Conservation (phyloP, 2,888 invertebrate genomes). For the Amiota mariae region DNA sequence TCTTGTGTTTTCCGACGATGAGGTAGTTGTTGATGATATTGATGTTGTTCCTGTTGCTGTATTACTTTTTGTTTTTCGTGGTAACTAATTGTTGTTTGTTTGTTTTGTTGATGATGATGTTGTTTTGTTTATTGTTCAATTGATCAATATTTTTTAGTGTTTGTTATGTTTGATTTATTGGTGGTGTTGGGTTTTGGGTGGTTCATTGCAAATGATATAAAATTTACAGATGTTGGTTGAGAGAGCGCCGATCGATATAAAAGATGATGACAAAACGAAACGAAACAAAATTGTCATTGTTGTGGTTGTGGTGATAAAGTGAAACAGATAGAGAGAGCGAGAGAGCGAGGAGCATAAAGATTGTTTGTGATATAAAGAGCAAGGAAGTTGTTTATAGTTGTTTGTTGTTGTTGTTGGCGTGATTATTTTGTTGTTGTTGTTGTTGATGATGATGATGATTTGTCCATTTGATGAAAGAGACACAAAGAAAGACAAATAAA, state of each 20-base stretch:
- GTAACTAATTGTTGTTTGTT: conserved; percentile 43
- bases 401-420: conserved; percentile 32
- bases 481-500: not conserved
- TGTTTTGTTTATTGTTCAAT: conserved; percentile 22
- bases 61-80: conserved; percentile 50
- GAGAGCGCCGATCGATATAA: too few species aligned
- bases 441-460: conserved; percentile 22
- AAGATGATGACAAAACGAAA: too few species aligned
- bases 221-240: too few species aligned
- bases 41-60: too few species aligned
- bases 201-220: conserved; percentile 5
- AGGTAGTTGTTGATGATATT: too few species aligned
- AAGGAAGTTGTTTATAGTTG: not conserved
- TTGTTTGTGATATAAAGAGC: not conserved
- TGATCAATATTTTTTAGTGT: not conserved
- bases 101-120: conserved; percentile 27
- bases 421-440: conserved; percentile 31
- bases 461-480: not conserved
- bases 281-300: too few species aligned
- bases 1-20: conserved; percentile 47
- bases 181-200: conserved; percentile 11
- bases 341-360: too few species aligned
- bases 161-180: conserved; percentile 45
- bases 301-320: too few species aligned
- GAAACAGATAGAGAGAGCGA: too few species aligned